Conservation (phyloP, 2,888 invertebrate genomes). For the Poecilobothrus nobilitatus region DNA sequence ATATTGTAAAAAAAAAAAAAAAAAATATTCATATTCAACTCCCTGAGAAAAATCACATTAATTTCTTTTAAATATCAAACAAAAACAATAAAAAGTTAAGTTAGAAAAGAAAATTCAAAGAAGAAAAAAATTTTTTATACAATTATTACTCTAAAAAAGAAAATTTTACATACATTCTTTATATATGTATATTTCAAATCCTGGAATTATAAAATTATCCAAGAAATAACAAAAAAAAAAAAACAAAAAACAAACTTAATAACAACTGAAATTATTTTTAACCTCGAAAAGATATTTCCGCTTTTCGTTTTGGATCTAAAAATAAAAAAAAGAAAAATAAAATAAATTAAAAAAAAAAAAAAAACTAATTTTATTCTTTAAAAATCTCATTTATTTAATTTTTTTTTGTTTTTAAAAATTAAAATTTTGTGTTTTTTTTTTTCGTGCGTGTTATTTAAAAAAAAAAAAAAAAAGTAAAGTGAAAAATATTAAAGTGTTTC, state of each 20-base stretch:
- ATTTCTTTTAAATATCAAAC: too few species aligned
- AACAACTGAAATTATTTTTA: not conserved
- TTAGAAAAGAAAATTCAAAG: too few species aligned
- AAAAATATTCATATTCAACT: too few species aligned
- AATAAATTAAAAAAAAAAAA: not conserved
- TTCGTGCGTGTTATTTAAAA: not conserved
- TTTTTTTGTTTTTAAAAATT: not conserved
- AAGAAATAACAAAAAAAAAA: not conserved
- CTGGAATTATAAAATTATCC: not conserved
- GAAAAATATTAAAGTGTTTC: too few species aligned
- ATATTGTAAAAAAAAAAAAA: too few species aligned
- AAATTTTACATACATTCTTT: too few species aligned
- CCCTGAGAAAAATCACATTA: too few species aligned
- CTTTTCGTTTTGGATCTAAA: conserved; percentile 6
- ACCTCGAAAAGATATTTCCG: conserved; percentile 1
- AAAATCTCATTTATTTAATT: not conserved
- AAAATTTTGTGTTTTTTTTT: not conserved
- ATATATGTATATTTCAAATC: not conserved
- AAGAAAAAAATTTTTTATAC: too few species aligned
- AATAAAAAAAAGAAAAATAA: not conserved
- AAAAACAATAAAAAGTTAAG: too few species aligned
- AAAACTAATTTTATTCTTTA: not conserved
- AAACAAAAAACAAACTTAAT: not conserved
- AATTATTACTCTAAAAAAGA: too few species aligned
- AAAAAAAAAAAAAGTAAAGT: too few species aligned